Evolutionary conservation across 2,113 vertebrate species (phyloP).

Genomic region (Seriola aureovittata): DNA sequence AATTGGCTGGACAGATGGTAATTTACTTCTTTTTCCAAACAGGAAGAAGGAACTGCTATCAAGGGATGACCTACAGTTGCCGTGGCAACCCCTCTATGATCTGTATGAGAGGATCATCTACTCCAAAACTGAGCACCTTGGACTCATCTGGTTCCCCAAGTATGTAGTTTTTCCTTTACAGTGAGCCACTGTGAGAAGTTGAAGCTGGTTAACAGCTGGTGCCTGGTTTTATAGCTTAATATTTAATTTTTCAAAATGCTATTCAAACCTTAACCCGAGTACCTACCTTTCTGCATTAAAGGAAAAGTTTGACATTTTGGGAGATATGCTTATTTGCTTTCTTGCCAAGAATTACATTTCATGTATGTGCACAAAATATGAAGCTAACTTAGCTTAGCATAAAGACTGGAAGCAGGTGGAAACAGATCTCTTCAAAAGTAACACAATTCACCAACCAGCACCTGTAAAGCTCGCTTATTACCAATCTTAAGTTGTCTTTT

Average conservation of each 20-base stretch:
- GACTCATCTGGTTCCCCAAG: slow-evolving; percentile 98
- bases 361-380: not conserved
- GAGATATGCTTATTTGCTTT: too few species aligned
- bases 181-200: not conserved
- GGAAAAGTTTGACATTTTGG: too few species aligned
- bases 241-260: too few species aligned
- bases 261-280: too few species aligned
- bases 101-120: slow-evolving; percentile 94
- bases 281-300: too few species aligned
- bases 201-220: not conserved
- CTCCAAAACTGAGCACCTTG: slow-evolving; percentile 97
- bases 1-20: slow-evolving; percentile 2
- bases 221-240: not conserved
- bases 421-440: too few species aligned
- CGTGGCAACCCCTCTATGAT: slow-evolving; percentile 94
- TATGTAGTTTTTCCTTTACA: slow-evolving; percentile 79
- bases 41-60: slow-evolving; percentile 92
- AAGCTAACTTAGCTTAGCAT: not conserved
- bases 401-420: too few species aligned
- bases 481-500: too few species aligned
- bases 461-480: too few species aligned
- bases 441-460: too few species aligned
- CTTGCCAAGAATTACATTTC: too few species aligned
- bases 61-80: slow-evolving; percentile 94
- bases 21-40: slow-evolving; percentile 37